A percentile compares a stretch with the other conserved stretches of the same genome.
Conservation (phyloP, 2,113 vertebrate genomes). For the Nanorana parkeri region DNA sequence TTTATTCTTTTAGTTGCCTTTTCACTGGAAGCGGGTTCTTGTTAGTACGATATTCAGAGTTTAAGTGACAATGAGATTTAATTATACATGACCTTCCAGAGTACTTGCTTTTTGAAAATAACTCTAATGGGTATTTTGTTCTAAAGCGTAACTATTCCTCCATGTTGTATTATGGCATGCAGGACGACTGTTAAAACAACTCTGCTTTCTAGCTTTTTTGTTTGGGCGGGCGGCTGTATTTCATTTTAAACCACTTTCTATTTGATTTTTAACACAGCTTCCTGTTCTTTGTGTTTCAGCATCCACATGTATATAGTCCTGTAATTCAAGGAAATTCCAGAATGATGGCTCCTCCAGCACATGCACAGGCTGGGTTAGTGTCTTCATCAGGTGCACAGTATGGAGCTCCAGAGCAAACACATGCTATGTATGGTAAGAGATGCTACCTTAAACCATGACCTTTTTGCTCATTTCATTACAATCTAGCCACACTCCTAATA, state of each 20-base stretch:
- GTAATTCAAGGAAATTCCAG: constrained; percentile 92
- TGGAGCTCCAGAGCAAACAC: constrained; percentile 91
- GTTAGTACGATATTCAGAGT: neutral
- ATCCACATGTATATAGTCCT: constrained; percentile 94
- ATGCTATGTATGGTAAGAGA: constrained; percentile 97
- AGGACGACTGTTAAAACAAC: neutral
- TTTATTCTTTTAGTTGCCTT: neutral
- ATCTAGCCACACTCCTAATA: too few relatives aligned
- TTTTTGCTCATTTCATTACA: too few relatives aligned
- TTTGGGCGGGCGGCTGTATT: neutral
- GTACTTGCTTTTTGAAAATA: too few relatives aligned
- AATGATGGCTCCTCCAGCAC: constrained; percentile 92
- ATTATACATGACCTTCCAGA: too few relatives aligned
- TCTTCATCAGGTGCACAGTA: constrained; percentile 94
- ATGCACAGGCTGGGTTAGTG: constrained; percentile 90
- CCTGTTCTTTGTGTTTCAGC: constrained; percentile 69
- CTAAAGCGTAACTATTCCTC: too few relatives aligned
- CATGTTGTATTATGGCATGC: neutral
- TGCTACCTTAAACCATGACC: neutral
- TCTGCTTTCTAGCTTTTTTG: neutral
- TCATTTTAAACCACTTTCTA: neutral
- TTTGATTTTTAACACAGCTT: neutral
- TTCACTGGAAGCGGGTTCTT: neutral
- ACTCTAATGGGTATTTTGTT: too few relatives aligned
- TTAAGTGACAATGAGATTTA: neutral